Base-by-base conservation (phyloP, 2,888 invertebrate species). In the Eupsilia transversa region DNA sequence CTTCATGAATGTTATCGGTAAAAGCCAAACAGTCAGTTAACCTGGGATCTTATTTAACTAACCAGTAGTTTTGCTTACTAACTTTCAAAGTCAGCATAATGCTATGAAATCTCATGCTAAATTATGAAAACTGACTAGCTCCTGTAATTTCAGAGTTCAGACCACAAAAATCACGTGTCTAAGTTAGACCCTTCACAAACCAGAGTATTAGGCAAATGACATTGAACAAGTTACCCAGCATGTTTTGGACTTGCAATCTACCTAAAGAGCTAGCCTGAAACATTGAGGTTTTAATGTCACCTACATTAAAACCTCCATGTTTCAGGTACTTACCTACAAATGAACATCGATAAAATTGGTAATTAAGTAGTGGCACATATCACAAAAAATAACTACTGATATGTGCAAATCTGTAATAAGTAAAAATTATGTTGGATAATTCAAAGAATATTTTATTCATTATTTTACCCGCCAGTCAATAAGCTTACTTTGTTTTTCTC, bases 381-480 rank as follows among this genome's bases (percentile, higher is more conserved):
- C 3, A 30, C 7, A 33, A 14, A 46, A n/a, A n/a, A n/a, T n/a
- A n/a, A n/a, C n/a, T 17, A 30, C 6, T 33, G 66, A 59, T 23
- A 33, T 35, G 1, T 52, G 4, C 30, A 23, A 23, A 57, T 60
- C 0, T 27, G 23, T 56, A 35, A 20, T n/a, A 35, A 52, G 17
- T n/a, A 35, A 38, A 78, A 73, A 77, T n/a, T 6, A 30, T 20
- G 46, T 30, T n/a, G 9, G 10, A 27, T 38, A 30, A 72, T 35
- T 46, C 23, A 43, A 80, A 46, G 9, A 61, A 54, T 60, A 66
- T 46, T 59, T 80, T 59, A 74, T 80, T 35, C 66, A 74, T 66
- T 69, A 61, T 61, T 71, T 68, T 33, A 35, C 54, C 38, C 35
- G 30, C 46, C 27, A 56, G 35, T 35, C 57, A 70, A 59, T 69